Evolutionary conservation across 2,797 vertebrate genomes (phyloP).

Genomic region (Bothrops alternatus): DNA sequence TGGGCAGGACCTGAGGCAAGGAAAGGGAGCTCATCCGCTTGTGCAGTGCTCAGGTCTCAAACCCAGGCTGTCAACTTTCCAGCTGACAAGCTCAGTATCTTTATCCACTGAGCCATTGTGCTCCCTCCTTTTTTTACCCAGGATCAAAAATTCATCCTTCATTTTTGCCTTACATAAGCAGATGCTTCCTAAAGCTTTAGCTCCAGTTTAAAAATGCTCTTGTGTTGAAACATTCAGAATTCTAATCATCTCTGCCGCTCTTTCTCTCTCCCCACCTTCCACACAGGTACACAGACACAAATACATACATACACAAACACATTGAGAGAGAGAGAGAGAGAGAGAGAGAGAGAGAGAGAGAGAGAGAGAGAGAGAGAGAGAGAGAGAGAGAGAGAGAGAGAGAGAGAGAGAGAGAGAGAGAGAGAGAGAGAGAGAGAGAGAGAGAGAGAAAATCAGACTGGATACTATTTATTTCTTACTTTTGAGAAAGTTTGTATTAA

Average conservation of each 20-base stretch:
- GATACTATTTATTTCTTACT: too few relatives aligned
- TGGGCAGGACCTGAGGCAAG: not conserved
- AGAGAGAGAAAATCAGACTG: not conserved
- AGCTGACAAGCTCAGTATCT: not conserved
- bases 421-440: not conserved
- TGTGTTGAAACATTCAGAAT: not conserved
- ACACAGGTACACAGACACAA: not conserved
- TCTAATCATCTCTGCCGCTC: not conserved
- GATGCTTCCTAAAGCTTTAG: not conserved
- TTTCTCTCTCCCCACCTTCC: not conserved
- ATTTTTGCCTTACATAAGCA: not conserved
- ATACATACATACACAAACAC: not conserved
- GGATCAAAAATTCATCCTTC: too few relatives aligned
- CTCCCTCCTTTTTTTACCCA: not conserved
- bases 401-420: not conserved
- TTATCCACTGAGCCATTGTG: not conserved
- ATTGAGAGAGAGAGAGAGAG: not conserved
- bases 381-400: not conserved
- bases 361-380: not conserved
- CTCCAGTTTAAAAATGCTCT: not conserved
- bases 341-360: not conserved
- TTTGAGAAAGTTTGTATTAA: not conserved
- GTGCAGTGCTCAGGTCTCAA: accelerated
- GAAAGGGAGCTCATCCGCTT: not conserved
- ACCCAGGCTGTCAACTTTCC: not conserved